Evolutionary conservation across 1,140 invertebrate genomes (phyloP).

Genomic region (Pissodes strobi): DNA sequence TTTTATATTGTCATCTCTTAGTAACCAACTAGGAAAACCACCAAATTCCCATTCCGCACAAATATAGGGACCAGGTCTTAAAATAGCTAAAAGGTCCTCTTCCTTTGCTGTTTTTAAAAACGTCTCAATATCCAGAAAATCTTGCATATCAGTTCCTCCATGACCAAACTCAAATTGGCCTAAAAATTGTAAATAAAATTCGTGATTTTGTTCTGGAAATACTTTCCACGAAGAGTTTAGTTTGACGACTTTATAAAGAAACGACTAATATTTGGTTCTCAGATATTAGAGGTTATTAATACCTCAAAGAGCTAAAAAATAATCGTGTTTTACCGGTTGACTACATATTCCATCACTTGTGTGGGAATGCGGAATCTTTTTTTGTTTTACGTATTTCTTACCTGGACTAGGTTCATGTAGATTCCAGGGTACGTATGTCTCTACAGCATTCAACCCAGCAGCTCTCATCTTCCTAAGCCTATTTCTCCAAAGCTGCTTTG

Average conservation of each 20-base stretch:
- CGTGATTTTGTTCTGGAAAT: too few species aligned
- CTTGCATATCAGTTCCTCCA: slow-evolving; percentile 65
- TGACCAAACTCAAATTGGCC: slow-evolving; percentile 74
- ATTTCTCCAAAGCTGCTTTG: slow-evolving; percentile 57
- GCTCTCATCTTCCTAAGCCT: too few species aligned
- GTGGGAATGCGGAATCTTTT: neutral
- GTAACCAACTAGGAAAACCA: slow-evolving; percentile 32
- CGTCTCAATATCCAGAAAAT: slow-evolving; percentile 58
- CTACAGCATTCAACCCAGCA: slow-evolving; percentile 83
- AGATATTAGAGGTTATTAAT: too few species aligned
- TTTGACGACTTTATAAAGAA: too few species aligned
- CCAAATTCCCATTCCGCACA: slow-evolving; percentile 79
- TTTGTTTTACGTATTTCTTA: neutral
- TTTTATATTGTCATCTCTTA: slow-evolving; percentile 41
- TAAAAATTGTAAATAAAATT: slow-evolving; percentile 26
- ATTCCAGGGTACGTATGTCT: slow-evolving; percentile 95
- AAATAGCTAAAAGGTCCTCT: slow-evolving; percentile 79
- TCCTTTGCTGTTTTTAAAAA: slow-evolving; percentile 83
- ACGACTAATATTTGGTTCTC: too few species aligned
- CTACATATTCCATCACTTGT: neutral
- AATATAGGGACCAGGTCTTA: slow-evolving; percentile 91
- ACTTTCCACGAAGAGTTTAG: neutral
- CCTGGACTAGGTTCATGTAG: slow-evolving; percentile 75
- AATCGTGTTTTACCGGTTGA: neutral
- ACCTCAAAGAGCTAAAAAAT: too few species aligned